Conservation (phyloP, 1,140 invertebrate genomes). For the Calephelis virginiensis region DNA sequence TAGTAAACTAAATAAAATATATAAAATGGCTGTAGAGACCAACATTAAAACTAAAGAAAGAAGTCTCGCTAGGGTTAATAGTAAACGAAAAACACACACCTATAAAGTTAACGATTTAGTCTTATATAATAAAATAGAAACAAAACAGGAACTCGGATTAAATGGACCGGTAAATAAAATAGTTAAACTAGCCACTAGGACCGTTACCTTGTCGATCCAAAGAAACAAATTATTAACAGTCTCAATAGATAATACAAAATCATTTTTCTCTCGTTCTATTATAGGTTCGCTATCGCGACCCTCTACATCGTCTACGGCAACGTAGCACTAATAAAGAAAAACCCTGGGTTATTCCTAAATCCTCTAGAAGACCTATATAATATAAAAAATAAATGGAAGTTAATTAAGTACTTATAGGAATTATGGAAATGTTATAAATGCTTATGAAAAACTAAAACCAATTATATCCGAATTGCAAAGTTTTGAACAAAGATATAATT, state of each 20-base stretch:
- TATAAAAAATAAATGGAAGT: background rate
- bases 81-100: no score
- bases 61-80: slow-evolving; percentile 4
- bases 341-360: slow-evolving; percentile 7
- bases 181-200: background rate
- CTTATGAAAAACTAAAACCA: background rate
- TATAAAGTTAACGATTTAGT: slow-evolving; percentile 1
- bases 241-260: slow-evolving; percentile 7
- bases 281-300: background rate
- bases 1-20: background rate
- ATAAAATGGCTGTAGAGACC: slow-evolving; percentile 2
- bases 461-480: no score
- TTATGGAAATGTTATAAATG: background rate
- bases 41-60: slow-evolving; percentile 7
- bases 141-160: background rate
- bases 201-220: slow-evolving; percentile 3
- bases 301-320: slow-evolving; percentile 3
- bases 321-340: background rate
- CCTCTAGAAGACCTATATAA: slow-evolving; percentile 1
- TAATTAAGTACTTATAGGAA: background rate
- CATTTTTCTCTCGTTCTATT: slow-evolving; percentile 3
- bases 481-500: no score
- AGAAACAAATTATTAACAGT: slow-evolving; percentile 1
- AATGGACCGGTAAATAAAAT: slow-evolving; percentile 5
- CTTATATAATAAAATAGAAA: background rate